A percentile compares a stretch with the other conserved stretches of the same genome.
phyloP scores from a whole-genome alignment of 2,797 vertebrate genomes.

The Manis javanica region DNA sequence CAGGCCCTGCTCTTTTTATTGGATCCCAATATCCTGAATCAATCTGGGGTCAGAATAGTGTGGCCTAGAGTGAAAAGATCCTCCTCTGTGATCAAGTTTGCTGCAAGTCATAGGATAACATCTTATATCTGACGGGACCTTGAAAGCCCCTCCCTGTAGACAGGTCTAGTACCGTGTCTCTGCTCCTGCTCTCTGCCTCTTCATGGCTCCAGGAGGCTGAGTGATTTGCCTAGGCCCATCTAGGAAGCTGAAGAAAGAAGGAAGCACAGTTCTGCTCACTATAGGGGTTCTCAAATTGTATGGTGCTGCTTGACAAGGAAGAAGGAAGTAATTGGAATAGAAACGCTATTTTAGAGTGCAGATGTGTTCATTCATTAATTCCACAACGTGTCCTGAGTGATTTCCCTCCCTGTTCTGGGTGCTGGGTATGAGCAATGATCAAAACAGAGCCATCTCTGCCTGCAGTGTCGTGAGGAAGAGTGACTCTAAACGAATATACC shows the following conservation, averaged over 20 bases:
- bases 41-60: neutral
- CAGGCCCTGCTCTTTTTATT: neutral
- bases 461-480: neutral
- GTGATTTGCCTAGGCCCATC: neutral
- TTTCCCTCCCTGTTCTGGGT: neutral
- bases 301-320: neutral
- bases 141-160: neutral
- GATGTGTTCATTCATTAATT: neutral
- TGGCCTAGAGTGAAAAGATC: neutral
- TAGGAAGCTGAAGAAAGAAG: slow-evolving; percentile 11
- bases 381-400: neutral
- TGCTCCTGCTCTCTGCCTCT: neutral
- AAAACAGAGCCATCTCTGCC: neutral
- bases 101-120: neutral
- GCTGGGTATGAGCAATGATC: neutral
- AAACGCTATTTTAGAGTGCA: neutral
- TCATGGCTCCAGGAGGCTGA: neutral
- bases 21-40: neutral
- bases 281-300: neutral
- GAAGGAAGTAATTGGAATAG: slow-evolving; percentile 32
- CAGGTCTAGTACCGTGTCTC: neutral
- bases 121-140: neutral
- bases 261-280: neutral
- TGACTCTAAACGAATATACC: neutral
- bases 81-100: neutral